A percentile compares a stretch with the other conserved stretches of the same genome.
Conservation (phyloP, 2,888 invertebrate genomes). For the Erannis defoliaria region DNA sequence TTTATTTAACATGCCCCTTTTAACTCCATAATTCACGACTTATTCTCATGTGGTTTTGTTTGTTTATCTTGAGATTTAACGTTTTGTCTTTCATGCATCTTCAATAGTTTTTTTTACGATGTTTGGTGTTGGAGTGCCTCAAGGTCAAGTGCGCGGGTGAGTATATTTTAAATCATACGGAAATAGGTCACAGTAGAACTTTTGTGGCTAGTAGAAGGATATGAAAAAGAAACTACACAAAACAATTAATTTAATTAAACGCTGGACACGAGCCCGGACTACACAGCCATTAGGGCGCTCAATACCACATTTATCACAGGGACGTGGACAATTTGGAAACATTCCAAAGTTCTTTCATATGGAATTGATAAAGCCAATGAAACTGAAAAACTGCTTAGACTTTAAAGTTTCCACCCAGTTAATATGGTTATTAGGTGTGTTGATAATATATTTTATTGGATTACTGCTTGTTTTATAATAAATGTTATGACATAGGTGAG, state of each 20-base stretch:
- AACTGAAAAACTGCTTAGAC: constrained; percentile 47
- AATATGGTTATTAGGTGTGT: constrained; percentile 33
- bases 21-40: constrained; percentile 44
- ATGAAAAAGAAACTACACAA: constrained; percentile 43
- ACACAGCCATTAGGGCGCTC: constrained; percentile 54
- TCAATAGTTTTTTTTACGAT: constrained; percentile 46
- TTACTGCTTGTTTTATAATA: constrained; percentile 2
- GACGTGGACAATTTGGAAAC: constrained; percentile 68
- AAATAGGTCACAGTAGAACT: constrained; percentile 24
- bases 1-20: constrained; percentile 57
- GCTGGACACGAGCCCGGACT: constrained; percentile 59
- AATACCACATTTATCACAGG: constrained; percentile 66
- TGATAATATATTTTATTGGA: constrained; percentile 23
- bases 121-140: constrained; percentile 46
- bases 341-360: constrained; percentile 66
- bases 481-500: constrained; percentile 13
- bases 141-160: constrained; percentile 48
- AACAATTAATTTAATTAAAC: constrained; percentile 66
- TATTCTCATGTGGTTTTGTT: constrained; percentile 32
- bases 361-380: constrained; percentile 47
- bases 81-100: constrained; percentile 44
- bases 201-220: constrained; percentile 8
- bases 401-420: constrained; percentile 45
- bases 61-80: constrained; percentile 25
- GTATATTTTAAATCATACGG: constrained; percentile 36